Conservation (phyloP, 2,797 vertebrate genomes). For the Eulemur rubriventer region DNA sequence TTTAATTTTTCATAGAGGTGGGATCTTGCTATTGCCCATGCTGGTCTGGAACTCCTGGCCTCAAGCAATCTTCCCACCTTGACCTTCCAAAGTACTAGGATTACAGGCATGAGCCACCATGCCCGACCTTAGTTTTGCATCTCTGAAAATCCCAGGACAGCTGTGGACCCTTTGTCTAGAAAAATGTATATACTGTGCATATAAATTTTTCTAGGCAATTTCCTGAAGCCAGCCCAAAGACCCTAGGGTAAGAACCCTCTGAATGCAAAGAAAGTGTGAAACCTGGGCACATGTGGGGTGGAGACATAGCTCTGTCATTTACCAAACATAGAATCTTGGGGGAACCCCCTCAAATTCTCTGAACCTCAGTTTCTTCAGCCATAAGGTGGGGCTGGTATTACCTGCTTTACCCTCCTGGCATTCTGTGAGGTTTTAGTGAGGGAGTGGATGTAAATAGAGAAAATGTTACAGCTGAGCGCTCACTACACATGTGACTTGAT, state of each 20-base stretch:
- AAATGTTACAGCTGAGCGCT: neutral
- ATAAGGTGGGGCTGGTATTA: neutral
- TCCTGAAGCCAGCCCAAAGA: neutral
- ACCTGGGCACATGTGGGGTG: neutral
- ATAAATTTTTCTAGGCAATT: neutral
- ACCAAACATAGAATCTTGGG: neutral
- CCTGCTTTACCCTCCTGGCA: neutral
- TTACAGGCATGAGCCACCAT: neutral
- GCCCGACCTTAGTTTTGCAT: neutral
- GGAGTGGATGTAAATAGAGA: neutral
- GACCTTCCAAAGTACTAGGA: neutral
- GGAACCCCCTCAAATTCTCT: neutral
- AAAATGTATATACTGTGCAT: neutral
- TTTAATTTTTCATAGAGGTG: neutral
- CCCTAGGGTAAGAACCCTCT: neutral
- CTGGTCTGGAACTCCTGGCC: neutral
- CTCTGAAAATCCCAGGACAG: neutral
- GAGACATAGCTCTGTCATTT: neutral
- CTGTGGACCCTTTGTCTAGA: neutral
- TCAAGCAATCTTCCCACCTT: neutral
- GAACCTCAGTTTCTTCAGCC: neutral
- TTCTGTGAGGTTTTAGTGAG: neutral
- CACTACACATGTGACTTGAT: neutral
- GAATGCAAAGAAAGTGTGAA: neutral
- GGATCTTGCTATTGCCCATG: neutral